Conservation (phyloP, 2,797 vertebrate genomes). For the Coccyzus lansbergi region DNA sequence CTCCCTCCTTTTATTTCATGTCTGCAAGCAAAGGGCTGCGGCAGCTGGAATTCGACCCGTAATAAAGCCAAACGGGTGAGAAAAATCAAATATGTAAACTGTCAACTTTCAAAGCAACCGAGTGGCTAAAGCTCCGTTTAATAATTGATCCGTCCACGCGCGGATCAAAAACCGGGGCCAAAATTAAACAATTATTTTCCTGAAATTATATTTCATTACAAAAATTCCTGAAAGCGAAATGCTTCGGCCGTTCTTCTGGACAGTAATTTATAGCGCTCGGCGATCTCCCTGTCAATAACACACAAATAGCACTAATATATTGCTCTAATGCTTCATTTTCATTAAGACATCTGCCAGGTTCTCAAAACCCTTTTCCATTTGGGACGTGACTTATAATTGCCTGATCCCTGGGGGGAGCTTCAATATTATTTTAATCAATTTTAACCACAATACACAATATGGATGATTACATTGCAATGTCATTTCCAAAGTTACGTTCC, state of each 20-base stretch:
- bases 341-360: slow-evolving; percentile 87
- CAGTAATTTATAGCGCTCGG: slow-evolving; percentile 83
- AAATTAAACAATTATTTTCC: slow-evolving; percentile 78
- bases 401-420: slow-evolving; percentile 81
- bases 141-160: slow-evolving; percentile 71
- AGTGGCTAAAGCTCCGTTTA: slow-evolving; percentile 42
- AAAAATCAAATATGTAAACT: slow-evolving; percentile 75
- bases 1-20: neutral
- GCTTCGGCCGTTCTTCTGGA: slow-evolving; percentile 78
- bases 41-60: slow-evolving; percentile 51
- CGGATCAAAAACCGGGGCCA: slow-evolving; percentile 66
- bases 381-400: slow-evolving; percentile 83
- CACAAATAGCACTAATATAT: slow-evolving; percentile 85
- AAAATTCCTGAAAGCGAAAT: slow-evolving; percentile 78
- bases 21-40: slow-evolving; percentile 11
- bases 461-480: slow-evolving; percentile 81
- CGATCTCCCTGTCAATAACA: slow-evolving; percentile 83
- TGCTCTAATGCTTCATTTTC: slow-evolving; percentile 87
- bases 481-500: slow-evolving; percentile 82
- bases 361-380: slow-evolving; percentile 81
- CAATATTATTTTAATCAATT: slow-evolving; percentile 87
- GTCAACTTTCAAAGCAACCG: slow-evolving; percentile 61
- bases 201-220: slow-evolving; percentile 80
- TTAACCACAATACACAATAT: slow-evolving; percentile 82
- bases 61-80: slow-evolving; percentile 57